phyloP scores from a whole-genome alignment of 1,140 invertebrate species.

The Holcopasites calliopsidis region DNA sequence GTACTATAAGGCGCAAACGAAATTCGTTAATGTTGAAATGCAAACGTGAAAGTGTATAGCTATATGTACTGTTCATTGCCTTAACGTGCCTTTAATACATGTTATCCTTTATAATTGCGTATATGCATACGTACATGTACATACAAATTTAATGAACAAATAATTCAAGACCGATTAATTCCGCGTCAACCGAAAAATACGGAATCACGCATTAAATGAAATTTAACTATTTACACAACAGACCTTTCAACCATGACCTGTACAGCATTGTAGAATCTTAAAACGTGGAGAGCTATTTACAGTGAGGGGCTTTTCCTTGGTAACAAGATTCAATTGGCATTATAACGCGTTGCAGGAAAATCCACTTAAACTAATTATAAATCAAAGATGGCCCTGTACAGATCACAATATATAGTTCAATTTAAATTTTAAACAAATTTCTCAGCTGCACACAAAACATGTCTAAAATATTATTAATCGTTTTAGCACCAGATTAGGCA shows the following conservation, averaged over 20 bases:
- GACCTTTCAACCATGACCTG: constrained; percentile 11
- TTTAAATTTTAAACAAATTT: constrained; percentile 18
- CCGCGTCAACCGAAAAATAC: neutral
- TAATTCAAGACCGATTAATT: neutral
- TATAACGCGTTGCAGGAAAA: constrained; percentile 2
- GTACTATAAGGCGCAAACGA: neutral
- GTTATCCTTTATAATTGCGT: neutral
- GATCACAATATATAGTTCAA: constrained; percentile 1
- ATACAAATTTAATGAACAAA: neutral
- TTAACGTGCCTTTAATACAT: neutral
- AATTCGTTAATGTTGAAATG: neutral
- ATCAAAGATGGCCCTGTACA: constrained; percentile 9
- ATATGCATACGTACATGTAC: neutral
- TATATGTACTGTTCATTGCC: neutral
- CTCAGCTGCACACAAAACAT: constrained; percentile 20
- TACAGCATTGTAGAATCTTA: neutral
- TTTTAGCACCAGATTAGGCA: constrained; percentile 56
- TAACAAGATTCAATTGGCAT: constrained; percentile 3
- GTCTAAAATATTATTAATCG: constrained; percentile 37
- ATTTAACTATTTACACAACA: constrained; percentile 13
- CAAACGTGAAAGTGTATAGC: neutral
- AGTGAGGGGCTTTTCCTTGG: constrained; percentile 8
- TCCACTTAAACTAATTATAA: constrained; percentile 23
- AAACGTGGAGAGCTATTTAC: constrained; percentile 24
- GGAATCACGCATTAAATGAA: neutral